Conservation (phyloP, 1,140 invertebrate genomes). For the Scaptodrosophila lebanonensis region DNA sequence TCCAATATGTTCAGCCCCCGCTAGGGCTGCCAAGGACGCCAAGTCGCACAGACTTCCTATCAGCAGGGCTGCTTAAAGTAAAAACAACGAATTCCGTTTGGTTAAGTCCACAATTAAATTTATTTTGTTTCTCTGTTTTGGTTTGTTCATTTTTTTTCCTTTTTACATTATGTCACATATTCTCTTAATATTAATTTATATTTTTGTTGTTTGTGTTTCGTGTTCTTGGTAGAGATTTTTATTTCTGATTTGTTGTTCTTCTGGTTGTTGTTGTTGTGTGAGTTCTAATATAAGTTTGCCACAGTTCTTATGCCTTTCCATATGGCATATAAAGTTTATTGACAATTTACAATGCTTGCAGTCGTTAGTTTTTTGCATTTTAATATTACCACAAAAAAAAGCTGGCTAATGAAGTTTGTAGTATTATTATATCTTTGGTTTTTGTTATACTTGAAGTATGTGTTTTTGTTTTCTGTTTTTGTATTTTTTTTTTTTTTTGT, state of each 20-base stretch:
- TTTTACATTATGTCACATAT: constrained; percentile 24
- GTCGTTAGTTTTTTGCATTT: constrained; percentile 30
- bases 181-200: constrained; percentile 26
- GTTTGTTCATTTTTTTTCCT: constrained; percentile 3
- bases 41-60: too few species aligned
- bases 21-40: too few species aligned
- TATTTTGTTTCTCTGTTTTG: constrained; percentile 17
- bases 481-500: constrained; percentile 17
- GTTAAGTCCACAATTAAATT: constrained; percentile 33
- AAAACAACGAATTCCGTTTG: too few species aligned
- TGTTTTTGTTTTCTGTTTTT: not conserved
- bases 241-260: constrained; percentile 1
- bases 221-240: constrained; percentile 1
- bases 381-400: constrained; percentile 33
- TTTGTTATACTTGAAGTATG: not conserved
- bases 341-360: constrained; percentile 34
- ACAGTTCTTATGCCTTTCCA: too few species aligned
- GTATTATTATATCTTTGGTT: constrained; percentile 3
- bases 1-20: too few species aligned
- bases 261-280: constrained; percentile 4
- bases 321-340: too few species aligned
- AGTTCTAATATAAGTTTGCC: constrained; percentile 22
- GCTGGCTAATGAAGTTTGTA: not conserved
- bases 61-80: too few species aligned
- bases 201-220: constrained; percentile 4